Evolutionary conservation across 23 tunicate genomes (phyloP), one percentile per base, ranked within the genome.

Genomic region (Styela clava): DNA sequence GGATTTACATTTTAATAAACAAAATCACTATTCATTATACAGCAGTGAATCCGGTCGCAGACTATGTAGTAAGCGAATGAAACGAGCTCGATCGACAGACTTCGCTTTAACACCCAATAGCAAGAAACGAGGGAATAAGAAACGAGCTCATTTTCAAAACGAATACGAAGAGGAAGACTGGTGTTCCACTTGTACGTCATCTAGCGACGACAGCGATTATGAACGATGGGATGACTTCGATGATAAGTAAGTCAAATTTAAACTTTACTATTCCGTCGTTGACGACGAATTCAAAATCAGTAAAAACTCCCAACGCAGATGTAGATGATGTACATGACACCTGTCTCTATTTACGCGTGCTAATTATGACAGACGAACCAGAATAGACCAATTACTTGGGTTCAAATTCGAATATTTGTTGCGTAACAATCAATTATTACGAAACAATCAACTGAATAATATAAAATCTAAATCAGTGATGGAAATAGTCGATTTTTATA

Each of bases 111-210:
- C 86, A 31, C 84, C 79, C 30, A 74, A 56, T 0, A 28, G 74
- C 23, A 52, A 77, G 33, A 79, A 79, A 77, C 87, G 87, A 33
- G 62, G 37, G 1, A 37, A 68, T 31, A 72, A 83, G 67, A 73
- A 79, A 35, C 83, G 61, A 18, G 62, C 74, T 34, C 86, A 65
- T 64, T 81, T 78, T 9, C 36, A 68, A 18, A 88, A 87, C 31
- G 95, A 85, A 2, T 87, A 86, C 37, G 98, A 93, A 27, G 88
- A 87, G 22, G 92, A 89, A 52, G 96, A 88, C 34, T 95, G 99
- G 99, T 95, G 99, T 73, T 95, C 99, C 61, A 95, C 99, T 23
- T 95, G 99, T 63, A 95, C 99, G 44, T 95, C 99, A 64, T 86
- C 91, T 2, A 88, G 95, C 52, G 99, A 95, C 82, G 99, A 95